These are phyloP conservation scores for Chaetorhynchus papuensis DNA, from an alignment of 2,113 vertebrate genomes.

Conservation along the genomic window DNA sequence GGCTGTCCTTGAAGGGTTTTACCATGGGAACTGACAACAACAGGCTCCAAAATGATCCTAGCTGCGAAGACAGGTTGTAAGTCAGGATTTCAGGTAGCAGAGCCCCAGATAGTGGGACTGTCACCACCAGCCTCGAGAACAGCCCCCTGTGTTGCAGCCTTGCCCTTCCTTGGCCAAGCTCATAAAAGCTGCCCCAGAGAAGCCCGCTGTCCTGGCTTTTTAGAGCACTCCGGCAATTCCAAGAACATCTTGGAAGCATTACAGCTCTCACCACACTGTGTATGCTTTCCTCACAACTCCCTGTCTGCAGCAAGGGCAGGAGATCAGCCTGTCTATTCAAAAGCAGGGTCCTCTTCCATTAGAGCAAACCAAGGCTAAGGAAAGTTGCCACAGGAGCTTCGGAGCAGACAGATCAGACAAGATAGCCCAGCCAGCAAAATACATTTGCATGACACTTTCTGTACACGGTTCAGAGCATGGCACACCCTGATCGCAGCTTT, in stretches of 20 bases:
- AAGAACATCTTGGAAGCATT: conserved; percentile 38
- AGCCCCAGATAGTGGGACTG: neutral
- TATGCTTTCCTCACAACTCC: neutral
- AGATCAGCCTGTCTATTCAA: neutral
- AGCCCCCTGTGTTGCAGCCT: neutral
- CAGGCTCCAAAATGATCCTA: neutral
- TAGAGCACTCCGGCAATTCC: neutral
- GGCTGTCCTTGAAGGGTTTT: conserved; percentile 29
- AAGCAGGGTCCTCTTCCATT: neutral
- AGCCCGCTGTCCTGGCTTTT: conserved; percentile 2
- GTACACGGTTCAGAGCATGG: conserved; percentile 8
- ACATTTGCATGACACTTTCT: conserved; percentile 21
- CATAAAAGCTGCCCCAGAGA: neutral
- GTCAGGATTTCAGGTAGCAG: neutral
- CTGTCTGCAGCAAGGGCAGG: neutral
- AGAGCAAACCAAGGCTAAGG: neutral
- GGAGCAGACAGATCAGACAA: neutral
- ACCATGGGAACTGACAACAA: conserved; percentile 29
- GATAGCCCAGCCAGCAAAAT: neutral
- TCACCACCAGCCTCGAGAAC: neutral
- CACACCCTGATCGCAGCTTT: neutral
- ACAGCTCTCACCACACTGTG: neutral
- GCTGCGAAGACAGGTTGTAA: neutral
- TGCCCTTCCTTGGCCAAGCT: neutral
- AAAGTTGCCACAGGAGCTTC: conserved; percentile 2